phyloP scores from a whole-genome alignment of 1,140 invertebrate genomes.

The Araneus ventricosus region DNA sequence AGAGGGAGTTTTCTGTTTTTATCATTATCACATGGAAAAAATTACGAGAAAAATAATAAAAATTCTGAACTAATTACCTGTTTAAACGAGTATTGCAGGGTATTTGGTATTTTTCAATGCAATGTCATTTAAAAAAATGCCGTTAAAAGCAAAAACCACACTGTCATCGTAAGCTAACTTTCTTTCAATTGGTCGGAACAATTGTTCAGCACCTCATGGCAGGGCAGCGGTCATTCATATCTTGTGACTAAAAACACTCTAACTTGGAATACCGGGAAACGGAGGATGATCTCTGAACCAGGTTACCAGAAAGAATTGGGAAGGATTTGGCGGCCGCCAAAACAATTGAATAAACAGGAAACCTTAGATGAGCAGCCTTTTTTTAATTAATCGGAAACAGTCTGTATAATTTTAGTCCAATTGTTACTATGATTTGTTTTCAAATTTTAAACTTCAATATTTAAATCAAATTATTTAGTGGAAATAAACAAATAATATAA shows the following conservation, averaged over 20 bases:
- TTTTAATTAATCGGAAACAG: too few relatives aligned
- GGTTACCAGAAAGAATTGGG: conserved; percentile 18
- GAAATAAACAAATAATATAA: too few relatives aligned
- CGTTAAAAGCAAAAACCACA: background rate
- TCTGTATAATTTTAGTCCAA: too few relatives aligned
- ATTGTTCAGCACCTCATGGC: background rate
- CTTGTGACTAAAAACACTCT: conserved; percentile 26
- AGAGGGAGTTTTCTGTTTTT: background rate
- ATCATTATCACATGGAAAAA: background rate
- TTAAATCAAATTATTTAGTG: too few relatives aligned
- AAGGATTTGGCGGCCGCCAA: conserved; percentile 59
- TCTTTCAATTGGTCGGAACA: background rate
- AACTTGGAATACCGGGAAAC: background rate
- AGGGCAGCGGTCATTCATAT: conserved; percentile 42
- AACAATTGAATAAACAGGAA: background rate
- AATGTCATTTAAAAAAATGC: background rate
- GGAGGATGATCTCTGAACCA: background rate
- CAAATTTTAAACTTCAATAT: too few relatives aligned
- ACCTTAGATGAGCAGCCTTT: too few relatives aligned
- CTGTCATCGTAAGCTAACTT: background rate
- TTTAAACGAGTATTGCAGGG: background rate
- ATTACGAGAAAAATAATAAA: background rate
- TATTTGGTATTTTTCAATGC: background rate
- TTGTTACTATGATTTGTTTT: too few relatives aligned
- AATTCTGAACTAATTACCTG: conserved; percentile 10